Percentiles rank a stretch among this genome's conserved stretches.
phyloP scores from a whole-genome alignment of 2,113 vertebrate species.

The Procavia capensis region DNA sequence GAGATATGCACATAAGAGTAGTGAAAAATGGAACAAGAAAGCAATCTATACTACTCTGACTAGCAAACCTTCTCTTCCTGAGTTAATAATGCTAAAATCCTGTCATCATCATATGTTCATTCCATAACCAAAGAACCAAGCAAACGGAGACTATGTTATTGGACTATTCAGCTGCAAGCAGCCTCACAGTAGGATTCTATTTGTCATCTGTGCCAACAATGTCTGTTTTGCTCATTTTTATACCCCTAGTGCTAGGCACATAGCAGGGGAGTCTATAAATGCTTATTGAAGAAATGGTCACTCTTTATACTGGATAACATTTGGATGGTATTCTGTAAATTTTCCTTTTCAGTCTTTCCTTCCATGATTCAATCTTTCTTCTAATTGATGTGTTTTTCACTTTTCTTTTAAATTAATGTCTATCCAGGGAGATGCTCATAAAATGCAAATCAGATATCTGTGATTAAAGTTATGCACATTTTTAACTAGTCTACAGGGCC shows the following conservation, averaged over 20 bases:
- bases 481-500: background rate
- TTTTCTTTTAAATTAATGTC: background rate
- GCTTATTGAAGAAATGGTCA: background rate
- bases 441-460: background rate
- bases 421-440: background rate
- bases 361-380: slow-evolving; percentile 8
- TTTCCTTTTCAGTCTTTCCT: background rate
- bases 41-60: background rate
- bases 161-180: background rate
- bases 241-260: background rate
- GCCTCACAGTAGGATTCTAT: background rate
- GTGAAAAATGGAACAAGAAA: background rate
- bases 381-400: background rate
- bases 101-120: background rate
- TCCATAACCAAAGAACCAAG: background rate
- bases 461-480: background rate
- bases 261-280: background rate
- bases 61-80: background rate
- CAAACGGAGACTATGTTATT: background rate
- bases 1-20: background rate
- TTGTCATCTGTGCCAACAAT: background rate
- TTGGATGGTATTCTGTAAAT: background rate
- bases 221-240: background rate
- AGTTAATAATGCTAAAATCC: background rate
- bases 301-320: background rate